Evolutionary conservation across 35 echinoderm and acorn worm species (phyloP).

Genomic region (Ophiothrix spiculata): DNA sequence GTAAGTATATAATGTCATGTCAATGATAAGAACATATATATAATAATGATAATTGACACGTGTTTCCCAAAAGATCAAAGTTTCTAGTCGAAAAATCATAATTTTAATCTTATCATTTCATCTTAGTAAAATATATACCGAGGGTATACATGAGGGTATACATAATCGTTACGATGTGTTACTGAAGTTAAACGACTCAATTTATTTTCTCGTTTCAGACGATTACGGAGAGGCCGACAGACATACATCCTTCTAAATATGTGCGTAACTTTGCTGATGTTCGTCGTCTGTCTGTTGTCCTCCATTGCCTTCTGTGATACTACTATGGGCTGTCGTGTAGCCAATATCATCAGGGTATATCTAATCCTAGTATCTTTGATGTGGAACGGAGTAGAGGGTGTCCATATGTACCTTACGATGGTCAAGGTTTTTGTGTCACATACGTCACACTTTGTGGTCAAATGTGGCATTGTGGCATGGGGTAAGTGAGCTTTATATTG

Average conservation of each 20-base stretch:
- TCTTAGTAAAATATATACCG: neutral
- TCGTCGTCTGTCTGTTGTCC: constrained; percentile 60
- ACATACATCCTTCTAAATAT: constrained; percentile 89
- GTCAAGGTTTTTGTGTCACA: constrained; percentile 73
- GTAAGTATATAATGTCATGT: constrained; percentile 45
- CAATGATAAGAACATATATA: neutral
- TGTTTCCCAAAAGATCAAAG: too few relatives aligned
- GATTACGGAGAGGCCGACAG: constrained; percentile 74
- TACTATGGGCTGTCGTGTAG: constrained; percentile 63
- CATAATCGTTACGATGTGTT: too few relatives aligned
- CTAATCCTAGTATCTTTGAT: constrained; percentile 92
- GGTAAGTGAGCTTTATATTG: constrained; percentile 53
- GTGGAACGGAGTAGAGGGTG: constrained; percentile 96
- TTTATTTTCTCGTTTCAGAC: constrained; percentile 37
- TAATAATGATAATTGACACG: too few relatives aligned
- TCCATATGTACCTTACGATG: constrained; percentile 88
- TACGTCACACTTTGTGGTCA: constrained; percentile 80
- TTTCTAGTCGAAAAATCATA: too few relatives aligned
- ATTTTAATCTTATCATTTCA: neutral
- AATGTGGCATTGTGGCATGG: constrained; percentile 82
- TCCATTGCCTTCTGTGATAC: constrained; percentile 56
- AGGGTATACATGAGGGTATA: neutral
- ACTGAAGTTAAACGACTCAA: too few relatives aligned
- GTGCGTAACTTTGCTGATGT: constrained; percentile 60
- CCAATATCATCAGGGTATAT: constrained; percentile 83